A percentile compares a stretch with the other conserved stretches of the same genome.
These are phyloP conservation scores for Nezara viridula DNA, from an alignment of 2,888 invertebrate genomes.

Conservation along the genomic window DNA sequence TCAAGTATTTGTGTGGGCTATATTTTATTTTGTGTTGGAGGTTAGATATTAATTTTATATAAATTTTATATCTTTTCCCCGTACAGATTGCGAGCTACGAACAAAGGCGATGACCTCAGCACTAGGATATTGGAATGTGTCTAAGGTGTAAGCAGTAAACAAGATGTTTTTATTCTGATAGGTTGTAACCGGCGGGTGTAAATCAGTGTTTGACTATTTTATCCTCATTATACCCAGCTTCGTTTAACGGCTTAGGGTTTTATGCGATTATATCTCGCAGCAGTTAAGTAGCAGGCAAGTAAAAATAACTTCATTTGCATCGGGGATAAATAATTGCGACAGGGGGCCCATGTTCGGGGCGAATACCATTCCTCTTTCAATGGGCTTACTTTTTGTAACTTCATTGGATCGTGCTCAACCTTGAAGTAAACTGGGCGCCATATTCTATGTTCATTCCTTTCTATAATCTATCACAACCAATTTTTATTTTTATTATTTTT, in stretches of 20 bases:
- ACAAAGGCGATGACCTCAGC: neutral
- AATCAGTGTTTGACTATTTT: slow-evolving; percentile 33
- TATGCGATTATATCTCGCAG: slow-evolving; percentile 14
- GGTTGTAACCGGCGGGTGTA: neutral
- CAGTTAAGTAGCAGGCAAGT: neutral
- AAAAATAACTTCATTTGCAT: slow-evolving; percentile 41
- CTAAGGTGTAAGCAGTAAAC: neutral
- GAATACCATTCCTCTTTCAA: neutral
- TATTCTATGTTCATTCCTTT: neutral
- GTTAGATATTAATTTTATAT: no score
- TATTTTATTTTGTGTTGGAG: no score
- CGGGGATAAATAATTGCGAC: slow-evolving; percentile 24
- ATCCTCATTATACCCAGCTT: slow-evolving; percentile 3
- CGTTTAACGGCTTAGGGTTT: slow-evolving; percentile 3
- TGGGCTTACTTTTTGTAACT: neutral
- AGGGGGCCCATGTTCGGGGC: neutral
- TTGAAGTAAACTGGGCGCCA: neutral
- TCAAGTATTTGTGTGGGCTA: no score
- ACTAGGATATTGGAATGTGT: slow-evolving; percentile 19
- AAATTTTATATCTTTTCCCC: neutral
- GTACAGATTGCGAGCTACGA: neutral
- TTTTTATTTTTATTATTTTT: no score
- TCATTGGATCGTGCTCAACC: neutral
- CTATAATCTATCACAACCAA: no score
- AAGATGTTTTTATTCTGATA: slow-evolving; percentile 10